Base-by-base conservation (phyloP, 2,797 vertebrate genomes). In the Pantherophis vulpinus region DNA sequence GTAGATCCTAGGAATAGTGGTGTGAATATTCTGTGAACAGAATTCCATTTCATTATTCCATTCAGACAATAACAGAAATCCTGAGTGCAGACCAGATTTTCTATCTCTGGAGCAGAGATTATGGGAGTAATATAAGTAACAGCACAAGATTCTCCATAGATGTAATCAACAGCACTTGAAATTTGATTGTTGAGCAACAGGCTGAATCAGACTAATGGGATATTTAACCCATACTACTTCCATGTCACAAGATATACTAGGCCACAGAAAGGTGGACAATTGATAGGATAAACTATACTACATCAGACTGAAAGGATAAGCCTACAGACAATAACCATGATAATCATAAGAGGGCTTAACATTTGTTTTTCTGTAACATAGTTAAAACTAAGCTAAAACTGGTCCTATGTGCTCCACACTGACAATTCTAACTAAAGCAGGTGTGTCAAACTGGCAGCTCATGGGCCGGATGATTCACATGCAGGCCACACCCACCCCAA, bases 391-490 rank as follows among this genome's bases (percentile, higher is more conserved):
- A 9, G 6, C 5, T 13, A 25, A 86, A 12, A 29, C 79, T 61
- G 3, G 9, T 60, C 55, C 18, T 79, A 12, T n/a, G 63, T 66
- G 70, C 12, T 79, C 27, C 42, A 54, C 18, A 61, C 14, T 54
- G 59, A 29, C 29, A 55, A 37, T 54, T 51, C 59, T 54, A 37
- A 66, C 6, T 27, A 92, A 55, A 70, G 1, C 56, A 56, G 14
- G 56, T 14, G 56, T 56, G 4, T 56, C 56, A 56, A 16, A 16
- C 56, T 16, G 13, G 14, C 0, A 14, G 56, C 14, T 10, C 4
- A 4, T 4, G 2, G 14, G 56, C 16, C 4, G 1, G 14, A 16
- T 5, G 56, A 0, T 2, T 58, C 14, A 58, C 14, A 58, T 0
- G 56, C 4, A 16, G 56, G 56, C 16, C 5, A 59, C 18, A 59